Conservation (phyloP, 1,140 invertebrate genomes). For the Pseudomyrmex flavicornis region DNA sequence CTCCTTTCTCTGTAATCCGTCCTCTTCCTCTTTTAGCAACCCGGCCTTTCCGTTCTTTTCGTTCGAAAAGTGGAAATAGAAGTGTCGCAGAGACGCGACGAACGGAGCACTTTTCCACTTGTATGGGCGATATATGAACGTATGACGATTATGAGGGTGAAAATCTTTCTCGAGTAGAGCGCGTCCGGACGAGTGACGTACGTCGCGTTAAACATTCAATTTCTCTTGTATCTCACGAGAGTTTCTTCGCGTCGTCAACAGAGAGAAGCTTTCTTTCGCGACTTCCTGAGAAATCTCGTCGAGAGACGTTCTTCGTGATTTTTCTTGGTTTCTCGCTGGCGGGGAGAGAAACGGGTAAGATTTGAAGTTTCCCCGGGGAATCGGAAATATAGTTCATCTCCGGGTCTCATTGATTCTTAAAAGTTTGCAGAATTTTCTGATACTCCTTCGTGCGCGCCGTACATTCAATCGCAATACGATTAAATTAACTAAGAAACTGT, state of each 20-base stretch:
- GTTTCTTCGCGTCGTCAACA: neutral
- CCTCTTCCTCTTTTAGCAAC: constrained; percentile 16
- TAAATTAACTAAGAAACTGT: neutral
- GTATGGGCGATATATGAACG: neutral
- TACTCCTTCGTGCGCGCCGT: neutral
- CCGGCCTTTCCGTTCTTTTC: neutral
- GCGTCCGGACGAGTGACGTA: neutral
- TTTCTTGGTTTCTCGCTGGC: neutral
- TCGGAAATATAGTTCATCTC: neutral
- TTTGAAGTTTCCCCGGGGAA: neutral
- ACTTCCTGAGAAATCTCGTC: neutral
- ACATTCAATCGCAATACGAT: neutral
- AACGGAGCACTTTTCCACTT: neutral
- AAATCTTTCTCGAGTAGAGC: neutral
- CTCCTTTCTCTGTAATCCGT: constrained; percentile 15
- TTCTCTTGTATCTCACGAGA: neutral
- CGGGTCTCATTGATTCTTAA: neutral
- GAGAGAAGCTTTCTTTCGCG: neutral
- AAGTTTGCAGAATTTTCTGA: neutral
- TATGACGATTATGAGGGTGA: neutral
- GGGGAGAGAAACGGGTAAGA: neutral
- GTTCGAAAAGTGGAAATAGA: constrained; percentile 44
- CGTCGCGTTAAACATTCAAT: constrained; percentile 27
- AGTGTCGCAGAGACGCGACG: constrained; percentile 1
- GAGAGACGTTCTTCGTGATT: neutral